Base-by-base conservation (phyloP, 2,888 invertebrate species). In the Andrena marginata region DNA sequence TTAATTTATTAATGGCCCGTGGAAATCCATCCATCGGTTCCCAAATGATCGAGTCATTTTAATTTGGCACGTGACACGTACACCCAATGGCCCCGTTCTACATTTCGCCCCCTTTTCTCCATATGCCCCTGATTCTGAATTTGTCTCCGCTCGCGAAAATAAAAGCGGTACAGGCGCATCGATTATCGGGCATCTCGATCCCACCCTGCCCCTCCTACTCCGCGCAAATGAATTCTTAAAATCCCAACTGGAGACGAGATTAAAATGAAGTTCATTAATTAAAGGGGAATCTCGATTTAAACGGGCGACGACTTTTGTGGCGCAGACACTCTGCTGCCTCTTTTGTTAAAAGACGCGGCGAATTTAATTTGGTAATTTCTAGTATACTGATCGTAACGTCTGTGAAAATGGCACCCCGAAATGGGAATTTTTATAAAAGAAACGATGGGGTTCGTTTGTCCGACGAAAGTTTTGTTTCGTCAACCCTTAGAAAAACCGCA, bases 1-100 rank as follows among this genome's bases (percentile, higher is more conserved):
- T 87, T 85, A 87, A 87, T 87, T 87, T 85, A 87, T 87, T 87
- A 87, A 85, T 74, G 60, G 56, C 31, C 68, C 51, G 59, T 59
- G 48, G 56, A 54, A 51, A 59, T 35, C 71, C 64, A 85, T 86
- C 77, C 42, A 64, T 75, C 82, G 77, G 51, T 33, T 86, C 73
- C 87, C 80, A 74, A 77, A 82, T 76, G 83, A 71, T 71, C 54
- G 67, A 78, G 60, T 73, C 23, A 69, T 70, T 82, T 64, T 73
- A 75, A 73, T 83, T 62, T 73, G 74, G 68, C 23, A 35, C 68
- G 63, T 48, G 65, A 60, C 64, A 72, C 51, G 64, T 65, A 16
- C 26, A 60, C 74, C 26, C 51, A 20, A 35, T 65, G 65, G 35
- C 69, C 72, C 51, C 70, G 82, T 85, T 69, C 87, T 64, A 86